A percentile compares a stretch with the other conserved stretches of the same genome.
phyloP scores from a whole-genome alignment of 2,113 vertebrate genomes.

The Ochotona princeps region DNA sequence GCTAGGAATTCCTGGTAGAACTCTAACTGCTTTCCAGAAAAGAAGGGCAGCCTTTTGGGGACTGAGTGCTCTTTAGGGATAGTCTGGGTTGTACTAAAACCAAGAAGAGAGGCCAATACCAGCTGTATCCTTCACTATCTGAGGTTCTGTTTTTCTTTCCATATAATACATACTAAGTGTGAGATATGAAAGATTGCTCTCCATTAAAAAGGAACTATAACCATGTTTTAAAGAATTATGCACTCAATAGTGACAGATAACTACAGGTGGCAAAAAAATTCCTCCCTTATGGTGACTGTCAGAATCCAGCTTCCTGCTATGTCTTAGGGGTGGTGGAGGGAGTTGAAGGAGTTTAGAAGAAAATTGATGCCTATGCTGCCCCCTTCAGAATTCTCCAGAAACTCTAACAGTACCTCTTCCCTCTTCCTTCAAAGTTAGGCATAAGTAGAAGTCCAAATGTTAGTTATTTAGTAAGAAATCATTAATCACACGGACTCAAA shows the following conservation, averaged over 20 bases:
- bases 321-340: neutral
- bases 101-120: neutral
- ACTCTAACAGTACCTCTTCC: constrained; percentile 30
- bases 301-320: constrained; percentile 38
- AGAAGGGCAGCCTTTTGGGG: neutral
- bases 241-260: constrained; percentile 42
- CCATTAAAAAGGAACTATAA: constrained; percentile 39
- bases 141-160: neutral
- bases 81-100: neutral
- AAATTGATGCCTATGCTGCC: neutral
- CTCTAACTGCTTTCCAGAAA: neutral
- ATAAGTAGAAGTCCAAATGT: neutral
- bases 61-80: neutral
- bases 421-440: constrained; percentile 28
- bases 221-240: constrained; percentile 16
- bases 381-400: neutral
- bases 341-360: neutral
- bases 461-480: neutral
- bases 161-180: constrained; percentile 40
- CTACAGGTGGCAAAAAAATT: constrained; percentile 59
- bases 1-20: neutral
- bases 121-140: neutral
- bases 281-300: constrained; percentile 51
- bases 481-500: neutral
- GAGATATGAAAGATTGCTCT: neutral